These are phyloP conservation scores for Lepidotrigona ventralis DNA, from an alignment of 1,140 invertebrate genomes.

Conservation along the genomic window DNA sequence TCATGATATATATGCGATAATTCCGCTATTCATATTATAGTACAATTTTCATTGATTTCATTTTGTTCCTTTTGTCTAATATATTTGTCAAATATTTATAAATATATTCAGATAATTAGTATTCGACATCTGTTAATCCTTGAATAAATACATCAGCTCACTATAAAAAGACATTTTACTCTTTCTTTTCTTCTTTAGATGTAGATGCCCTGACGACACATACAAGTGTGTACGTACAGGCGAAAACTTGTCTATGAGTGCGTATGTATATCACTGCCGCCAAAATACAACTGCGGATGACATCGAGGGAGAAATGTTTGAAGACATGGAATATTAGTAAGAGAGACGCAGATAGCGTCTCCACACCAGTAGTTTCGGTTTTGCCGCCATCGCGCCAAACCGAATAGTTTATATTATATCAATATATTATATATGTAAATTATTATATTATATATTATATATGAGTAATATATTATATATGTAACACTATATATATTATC, in stretches of 20 bases:
- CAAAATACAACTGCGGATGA: constrained; percentile 71
- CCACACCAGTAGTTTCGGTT: too few species aligned
- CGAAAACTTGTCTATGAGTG: constrained; percentile 82
- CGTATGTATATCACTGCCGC: constrained; percentile 83
- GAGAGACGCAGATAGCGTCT: not conserved
- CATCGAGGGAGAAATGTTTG: constrained; percentile 59
- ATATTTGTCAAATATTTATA: not conserved
- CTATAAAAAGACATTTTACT: not conserved
- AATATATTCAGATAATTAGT: not conserved
- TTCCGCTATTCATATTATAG: not conserved
- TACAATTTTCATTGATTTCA: not conserved
- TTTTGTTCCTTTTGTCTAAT: too few species aligned
- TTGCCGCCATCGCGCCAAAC: too few species aligned
- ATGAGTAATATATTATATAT: too few species aligned
- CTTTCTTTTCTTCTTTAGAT: constrained; percentile 76
- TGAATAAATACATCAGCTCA: not conserved
- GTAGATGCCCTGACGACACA: constrained; percentile 78
- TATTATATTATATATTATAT: too few species aligned
- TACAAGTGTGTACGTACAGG: constrained; percentile 80
- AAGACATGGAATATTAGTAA: constrained; percentile 37
- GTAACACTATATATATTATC: too few species aligned
- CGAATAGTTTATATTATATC: too few species aligned
- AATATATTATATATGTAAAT: too few species aligned
- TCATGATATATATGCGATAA: not conserved
- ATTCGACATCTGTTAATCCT: not conserved